Evolutionary conservation across 1,140 invertebrate genomes (phyloP).

Genomic region (Caerostris extrusa): DNA sequence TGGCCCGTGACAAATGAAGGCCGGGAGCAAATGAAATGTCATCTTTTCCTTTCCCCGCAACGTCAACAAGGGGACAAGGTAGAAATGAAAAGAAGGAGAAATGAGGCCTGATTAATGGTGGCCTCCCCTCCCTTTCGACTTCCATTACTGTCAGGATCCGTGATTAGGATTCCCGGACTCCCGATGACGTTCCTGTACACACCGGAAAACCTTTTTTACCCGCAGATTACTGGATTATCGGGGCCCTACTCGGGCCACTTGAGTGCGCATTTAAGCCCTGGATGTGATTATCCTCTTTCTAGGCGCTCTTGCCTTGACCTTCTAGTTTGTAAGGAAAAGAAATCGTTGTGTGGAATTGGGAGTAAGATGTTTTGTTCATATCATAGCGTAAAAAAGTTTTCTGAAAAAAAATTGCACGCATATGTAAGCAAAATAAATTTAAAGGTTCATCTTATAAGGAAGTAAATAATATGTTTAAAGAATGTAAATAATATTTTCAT

Average conservation of each 20-base stretch:
- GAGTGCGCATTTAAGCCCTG: conserved; percentile 19
- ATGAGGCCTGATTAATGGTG: conserved; percentile 51
- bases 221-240: conserved; percentile 44
- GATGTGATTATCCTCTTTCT: not conserved
- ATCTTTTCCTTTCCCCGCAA: not conserved
- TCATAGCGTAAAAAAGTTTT: too few species aligned
- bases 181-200: conserved; percentile 30
- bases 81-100: conserved; percentile 53
- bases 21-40: conserved; percentile 25
- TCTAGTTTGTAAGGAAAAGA: too few species aligned
- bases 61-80: conserved; percentile 37
- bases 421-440: too few species aligned
- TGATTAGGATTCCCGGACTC: conserved; percentile 41
- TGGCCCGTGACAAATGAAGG: conserved; percentile 39
- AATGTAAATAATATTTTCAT: too few species aligned
- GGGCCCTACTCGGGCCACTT: not conserved
- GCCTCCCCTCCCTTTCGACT: not conserved
- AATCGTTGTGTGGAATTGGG: not conserved
- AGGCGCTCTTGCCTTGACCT: not conserved
- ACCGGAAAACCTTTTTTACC: conserved; percentile 31
- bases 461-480: too few species aligned
- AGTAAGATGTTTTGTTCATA: not conserved
- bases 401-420: too few species aligned
- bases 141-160: conserved; percentile 40
- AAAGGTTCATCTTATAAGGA: too few species aligned